phyloP scores from a whole-genome alignment of 2,888 invertebrate species.

The Steinernema carpocapsae region DNA sequence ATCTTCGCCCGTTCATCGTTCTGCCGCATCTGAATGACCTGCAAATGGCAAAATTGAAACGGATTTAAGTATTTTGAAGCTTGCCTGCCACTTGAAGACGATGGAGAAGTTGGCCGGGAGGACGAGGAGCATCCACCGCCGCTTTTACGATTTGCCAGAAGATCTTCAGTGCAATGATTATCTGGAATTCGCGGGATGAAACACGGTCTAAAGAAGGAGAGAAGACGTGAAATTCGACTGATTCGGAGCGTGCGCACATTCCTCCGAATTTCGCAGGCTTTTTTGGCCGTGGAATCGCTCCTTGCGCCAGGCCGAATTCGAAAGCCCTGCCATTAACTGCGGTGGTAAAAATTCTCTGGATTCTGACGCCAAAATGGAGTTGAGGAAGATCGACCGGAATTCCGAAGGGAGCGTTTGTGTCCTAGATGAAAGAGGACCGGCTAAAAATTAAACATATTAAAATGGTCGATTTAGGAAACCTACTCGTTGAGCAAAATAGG shows the following conservation, averaged over 20 bases:
- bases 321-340: constrained; percentile 71
- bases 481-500: constrained; percentile 60
- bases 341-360: constrained; percentile 70
- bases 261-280: constrained; percentile 73
- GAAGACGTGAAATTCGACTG: constrained; percentile 54
- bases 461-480: background rate
- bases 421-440: constrained; percentile 59
- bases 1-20: constrained; percentile 54
- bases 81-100: constrained; percentile 48
- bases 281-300: constrained; percentile 73
- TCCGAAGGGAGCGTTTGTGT: constrained; percentile 51
- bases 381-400: constrained; percentile 70
- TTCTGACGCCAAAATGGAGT: constrained; percentile 70
- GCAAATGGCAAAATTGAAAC: background rate
- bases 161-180: constrained; percentile 57
- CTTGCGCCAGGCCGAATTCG: constrained; percentile 70
- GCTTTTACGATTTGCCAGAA: constrained; percentile 58
- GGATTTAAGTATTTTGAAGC: background rate
- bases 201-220: constrained; percentile 61
- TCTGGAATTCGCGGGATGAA: constrained; percentile 40
- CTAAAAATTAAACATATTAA: constrained; percentile 43
- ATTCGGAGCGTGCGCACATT: constrained; percentile 61
- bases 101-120: constrained; percentile 57
- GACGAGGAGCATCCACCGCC: constrained; percentile 54
- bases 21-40: constrained; percentile 47